Evolutionary conservation across 2,797 vertebrate species (phyloP).

Genomic region (Cossypha heuglini): DNA sequence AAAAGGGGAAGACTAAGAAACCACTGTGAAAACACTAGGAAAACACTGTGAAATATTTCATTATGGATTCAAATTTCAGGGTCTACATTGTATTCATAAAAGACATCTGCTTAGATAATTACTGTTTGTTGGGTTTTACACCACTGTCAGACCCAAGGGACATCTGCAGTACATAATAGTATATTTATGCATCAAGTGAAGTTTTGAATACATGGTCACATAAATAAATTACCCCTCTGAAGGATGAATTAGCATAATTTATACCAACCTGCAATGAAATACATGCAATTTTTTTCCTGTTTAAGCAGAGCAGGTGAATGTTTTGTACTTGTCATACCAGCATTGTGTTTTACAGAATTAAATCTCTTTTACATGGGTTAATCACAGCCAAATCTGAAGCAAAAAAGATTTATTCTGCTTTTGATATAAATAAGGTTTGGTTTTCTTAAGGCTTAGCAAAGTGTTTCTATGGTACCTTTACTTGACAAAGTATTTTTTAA

Average conservation of each 20-base stretch:
- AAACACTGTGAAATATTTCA: neutral
- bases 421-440: neutral
- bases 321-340: neutral
- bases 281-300: neutral
- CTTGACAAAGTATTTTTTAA: neutral
- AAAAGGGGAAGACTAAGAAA: neutral
- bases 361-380: neutral
- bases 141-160: neutral
- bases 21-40: neutral
- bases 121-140: neutral
- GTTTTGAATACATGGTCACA: conserved; percentile 9
- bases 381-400: neutral
- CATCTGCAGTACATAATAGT: neutral
- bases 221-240: conserved; percentile 14
- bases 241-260: neutral
- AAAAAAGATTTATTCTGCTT: neutral
- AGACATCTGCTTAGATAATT: conserved; percentile 19
- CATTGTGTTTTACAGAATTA: neutral
- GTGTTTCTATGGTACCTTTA: neutral
- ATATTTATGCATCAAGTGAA: conserved; percentile 4
- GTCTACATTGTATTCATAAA: neutral
- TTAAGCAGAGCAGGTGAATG: neutral
- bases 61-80: neutral
- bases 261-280: neutral
- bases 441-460: neutral